Conservation (phyloP, 2,797 vertebrate genomes). For the Gambelia wislizenii region DNA sequence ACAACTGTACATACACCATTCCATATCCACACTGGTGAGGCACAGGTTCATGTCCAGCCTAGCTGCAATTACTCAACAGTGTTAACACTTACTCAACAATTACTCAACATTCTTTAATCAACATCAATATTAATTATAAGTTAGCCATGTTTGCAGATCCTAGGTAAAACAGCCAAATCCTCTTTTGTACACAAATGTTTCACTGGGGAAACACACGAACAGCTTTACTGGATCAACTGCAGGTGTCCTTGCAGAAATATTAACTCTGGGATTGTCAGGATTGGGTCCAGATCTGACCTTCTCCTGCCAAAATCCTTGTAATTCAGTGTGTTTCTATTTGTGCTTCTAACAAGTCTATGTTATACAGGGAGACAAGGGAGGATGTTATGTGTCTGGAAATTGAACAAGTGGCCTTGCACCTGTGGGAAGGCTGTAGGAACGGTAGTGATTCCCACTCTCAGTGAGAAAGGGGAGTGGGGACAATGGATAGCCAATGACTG, state of each 20-base stretch:
- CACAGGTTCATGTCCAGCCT: neutral
- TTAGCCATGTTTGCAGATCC: neutral
- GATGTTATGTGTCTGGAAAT: too few species aligned
- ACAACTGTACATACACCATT: neutral
- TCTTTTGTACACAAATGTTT: neutral
- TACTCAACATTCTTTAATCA: neutral
- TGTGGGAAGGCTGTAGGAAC: too few species aligned
- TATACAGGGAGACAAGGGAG: too few species aligned
- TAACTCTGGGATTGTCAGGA: neutral
- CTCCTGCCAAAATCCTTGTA: too few species aligned
- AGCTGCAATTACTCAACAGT: neutral
- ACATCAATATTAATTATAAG: neutral
- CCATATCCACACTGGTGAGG: neutral
- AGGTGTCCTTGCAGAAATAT: neutral
- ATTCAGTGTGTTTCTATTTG: too few species aligned
- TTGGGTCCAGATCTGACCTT: too few species aligned
- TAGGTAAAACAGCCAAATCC: neutral
- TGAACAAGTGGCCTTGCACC: too few species aligned
- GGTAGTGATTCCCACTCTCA: too few species aligned
- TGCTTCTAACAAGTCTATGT: too few species aligned
- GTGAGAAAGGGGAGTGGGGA: too few species aligned
- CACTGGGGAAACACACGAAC: neutral
- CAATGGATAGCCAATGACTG: too few species aligned
- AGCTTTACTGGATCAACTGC: neutral
- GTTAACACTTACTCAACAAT: too few species aligned